These are phyloP conservation scores for Pardosa pseudoannulata DNA, from an alignment of 2,888 invertebrate genomes.

Conservation along the genomic window DNA sequence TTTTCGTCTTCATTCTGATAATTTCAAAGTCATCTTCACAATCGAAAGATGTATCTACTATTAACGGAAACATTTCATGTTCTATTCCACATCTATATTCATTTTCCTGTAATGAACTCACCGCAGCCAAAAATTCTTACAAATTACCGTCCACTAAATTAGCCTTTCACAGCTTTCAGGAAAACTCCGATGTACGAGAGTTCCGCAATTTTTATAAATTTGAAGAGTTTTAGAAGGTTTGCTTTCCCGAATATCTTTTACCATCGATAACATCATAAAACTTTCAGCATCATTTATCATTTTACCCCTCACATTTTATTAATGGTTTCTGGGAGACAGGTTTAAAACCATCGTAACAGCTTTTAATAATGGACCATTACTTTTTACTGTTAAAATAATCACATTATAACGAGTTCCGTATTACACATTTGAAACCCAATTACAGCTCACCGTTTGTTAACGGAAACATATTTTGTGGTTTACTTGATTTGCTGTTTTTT, in stretches of 20 bases:
- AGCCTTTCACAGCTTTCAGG: no score
- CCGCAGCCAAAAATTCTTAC: no score
- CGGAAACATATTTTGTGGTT: no score
- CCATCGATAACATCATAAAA: background rate
- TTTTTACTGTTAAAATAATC: background rate
- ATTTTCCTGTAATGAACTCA: no score
- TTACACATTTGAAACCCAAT: background rate
- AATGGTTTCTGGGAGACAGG: background rate
- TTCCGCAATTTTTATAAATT: background rate
- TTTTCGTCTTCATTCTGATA: no score
- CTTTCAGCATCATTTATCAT: background rate
- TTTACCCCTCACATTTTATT: background rate
- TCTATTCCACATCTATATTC: no score
- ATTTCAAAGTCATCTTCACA: no score
- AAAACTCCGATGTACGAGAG: no score
- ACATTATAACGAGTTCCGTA: background rate
- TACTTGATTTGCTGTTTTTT: background rate
- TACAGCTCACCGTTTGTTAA: no score
- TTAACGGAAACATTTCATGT: no score
- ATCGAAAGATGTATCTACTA: no score
- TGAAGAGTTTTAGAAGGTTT: background rate
- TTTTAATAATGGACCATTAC: slow-evolving; percentile 4
- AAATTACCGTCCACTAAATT: no score
- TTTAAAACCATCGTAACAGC: background rate
- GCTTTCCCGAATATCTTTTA: background rate